Percentiles rank a stretch among this genome's conserved stretches.
These are phyloP conservation scores for Tortrix viridana DNA, from an alignment of 2,888 invertebrate genomes.

Conservation along the genomic window DNA sequence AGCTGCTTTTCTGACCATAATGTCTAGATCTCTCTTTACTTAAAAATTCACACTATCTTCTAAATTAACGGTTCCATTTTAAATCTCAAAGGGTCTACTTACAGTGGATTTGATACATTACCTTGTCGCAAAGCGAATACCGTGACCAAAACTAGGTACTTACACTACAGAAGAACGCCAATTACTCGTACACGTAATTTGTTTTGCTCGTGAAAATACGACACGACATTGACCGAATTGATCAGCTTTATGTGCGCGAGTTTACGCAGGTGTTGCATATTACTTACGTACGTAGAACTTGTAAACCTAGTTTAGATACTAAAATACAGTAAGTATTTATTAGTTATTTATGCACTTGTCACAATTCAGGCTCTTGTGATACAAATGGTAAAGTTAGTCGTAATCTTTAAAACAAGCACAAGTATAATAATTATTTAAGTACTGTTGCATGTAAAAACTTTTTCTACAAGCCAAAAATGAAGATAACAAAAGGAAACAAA, in stretches of 20 bases:
- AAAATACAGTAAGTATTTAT: too few species aligned
- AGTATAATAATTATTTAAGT: too few species aligned
- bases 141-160: constrained; percentile 10
- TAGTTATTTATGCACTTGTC: too few species aligned
- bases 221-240: constrained; percentile 29
- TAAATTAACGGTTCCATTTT: background rate
- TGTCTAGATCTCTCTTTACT: background rate
- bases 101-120: constrained; percentile 9
- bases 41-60: background rate
- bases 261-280: constrained; percentile 1
- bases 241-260: constrained; percentile 7
- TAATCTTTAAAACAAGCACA: too few species aligned
- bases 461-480: too few species aligned
- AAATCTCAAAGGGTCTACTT: background rate
- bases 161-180: constrained; percentile 12
- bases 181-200: constrained; percentile 5
- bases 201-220: constrained; percentile 27
- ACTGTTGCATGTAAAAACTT: too few species aligned
- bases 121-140: constrained; percentile 20
- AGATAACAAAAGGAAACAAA: too few species aligned
- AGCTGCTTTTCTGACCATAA: background rate
- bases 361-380: too few species aligned
- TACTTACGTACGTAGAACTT: background rate
- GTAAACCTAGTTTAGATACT: background rate
- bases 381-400: too few species aligned